Base-by-base conservation (phyloP, 2,113 vertebrate species). In the Anoplopoma fimbria region DNA sequence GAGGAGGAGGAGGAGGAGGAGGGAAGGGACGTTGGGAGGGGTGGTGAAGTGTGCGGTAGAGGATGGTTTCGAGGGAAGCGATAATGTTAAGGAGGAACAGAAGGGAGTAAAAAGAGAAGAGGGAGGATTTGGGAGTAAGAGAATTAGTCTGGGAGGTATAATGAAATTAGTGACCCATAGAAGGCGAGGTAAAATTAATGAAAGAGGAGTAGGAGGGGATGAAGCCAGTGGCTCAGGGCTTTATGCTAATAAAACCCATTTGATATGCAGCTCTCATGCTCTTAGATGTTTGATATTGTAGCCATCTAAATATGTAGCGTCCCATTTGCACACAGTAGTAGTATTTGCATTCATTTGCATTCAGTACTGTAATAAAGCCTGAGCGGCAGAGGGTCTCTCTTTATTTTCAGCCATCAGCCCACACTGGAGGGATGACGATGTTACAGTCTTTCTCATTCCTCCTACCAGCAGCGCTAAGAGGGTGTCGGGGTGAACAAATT, bases 141-240 rank as follows among this genome's bases (percentile, higher is more conserved):
- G 81, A 89, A 87, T 91, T 90, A 89, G 80, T 78, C 87, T 82
- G 90, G 82, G 89, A 90, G 88, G 87, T 88, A 25, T 91, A 92
- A 93, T 93, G 85, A 93, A 93, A 92, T 88, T 89, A 91, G 86
- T 92, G 93, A 93, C 91, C 91, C 87, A 80, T 82, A 77, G 89
- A 81, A 60, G 68, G 82, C 13, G 55, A 88, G 79, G 83, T 84
- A 86, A 81, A 84, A 91, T 84, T 75, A 90, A 89, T 89, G 81
- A 87, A 89, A 85, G 81, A 82, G 71, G 73, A 85, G 88, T 84
- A 87, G 85, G 73, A 87, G 86, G 75, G 67, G 73, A 63, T 75
- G 81, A 60, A 87, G 38, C 81, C n/a, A 47, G 47, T 75, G 74
- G 76, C 79, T 90, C 68, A 47, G 80, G 77, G 80, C 77, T 81